These are phyloP conservation scores for Theretra japonica DNA, from an alignment of 2,888 invertebrate species.

Conservation along the genomic window DNA sequence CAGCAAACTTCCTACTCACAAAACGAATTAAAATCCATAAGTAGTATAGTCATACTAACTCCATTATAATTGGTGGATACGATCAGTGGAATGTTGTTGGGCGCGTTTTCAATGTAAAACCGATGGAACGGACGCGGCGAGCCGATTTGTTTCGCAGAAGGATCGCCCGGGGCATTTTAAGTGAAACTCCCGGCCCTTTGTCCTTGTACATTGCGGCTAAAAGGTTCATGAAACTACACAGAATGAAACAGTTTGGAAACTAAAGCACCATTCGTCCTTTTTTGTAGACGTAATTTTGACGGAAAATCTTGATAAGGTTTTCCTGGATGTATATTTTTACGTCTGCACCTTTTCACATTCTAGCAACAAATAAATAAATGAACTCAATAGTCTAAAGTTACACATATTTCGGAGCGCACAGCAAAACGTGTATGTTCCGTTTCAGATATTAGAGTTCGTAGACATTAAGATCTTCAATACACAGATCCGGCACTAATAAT, in stretches of 20 bases:
- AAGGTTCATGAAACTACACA: background rate
- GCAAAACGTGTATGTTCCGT: too few species aligned
- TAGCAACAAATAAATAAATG: too few species aligned
- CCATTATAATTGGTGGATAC: conserved; percentile 3
- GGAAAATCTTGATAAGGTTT: too few species aligned
- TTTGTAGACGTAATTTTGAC: too few species aligned
- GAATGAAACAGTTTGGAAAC: background rate
- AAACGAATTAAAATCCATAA: background rate
- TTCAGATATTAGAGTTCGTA: too few species aligned
- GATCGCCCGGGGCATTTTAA: conserved; percentile 18
- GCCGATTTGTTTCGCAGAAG: conserved; percentile 26
- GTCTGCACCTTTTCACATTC: too few species aligned
- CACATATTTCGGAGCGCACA: too few species aligned
- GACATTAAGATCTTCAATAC: too few species aligned
- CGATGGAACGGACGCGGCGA: background rate
- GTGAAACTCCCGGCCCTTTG: conserved; percentile 18
- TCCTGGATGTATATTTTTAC: too few species aligned
- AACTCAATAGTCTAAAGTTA: too few species aligned
- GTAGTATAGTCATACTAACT: background rate
- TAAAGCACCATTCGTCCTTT: background rate
- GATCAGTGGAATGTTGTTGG: background rate
- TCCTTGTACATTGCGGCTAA: conserved; percentile 9
- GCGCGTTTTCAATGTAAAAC: conserved; percentile 22
- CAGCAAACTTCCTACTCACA: too few species aligned
- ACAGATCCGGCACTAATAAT: too few species aligned